Evolutionary conservation across 2,797 vertebrate species (phyloP), one percentile per base, ranked within the genome.

Genomic region (Rhyacichthys aspro): DNA sequence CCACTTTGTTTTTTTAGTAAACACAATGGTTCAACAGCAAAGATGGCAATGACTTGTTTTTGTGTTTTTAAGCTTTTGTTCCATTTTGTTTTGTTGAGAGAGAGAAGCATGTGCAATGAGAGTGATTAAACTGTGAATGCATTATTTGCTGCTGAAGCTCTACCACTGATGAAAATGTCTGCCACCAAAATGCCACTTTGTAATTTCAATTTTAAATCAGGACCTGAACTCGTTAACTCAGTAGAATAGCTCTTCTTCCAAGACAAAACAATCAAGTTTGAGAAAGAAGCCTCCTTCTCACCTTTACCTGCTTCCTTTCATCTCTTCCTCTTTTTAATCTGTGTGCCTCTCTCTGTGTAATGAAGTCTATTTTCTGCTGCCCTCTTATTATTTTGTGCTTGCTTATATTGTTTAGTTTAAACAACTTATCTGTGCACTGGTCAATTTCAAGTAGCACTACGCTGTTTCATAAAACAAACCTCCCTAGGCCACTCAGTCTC

Each of bases 191-290:
- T 15, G 43, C n/a, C 49, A 36, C 41, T 37, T 36, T 55, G 33
- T 34, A 46, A 46, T 70, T 74, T 67, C 28, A 66, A 61, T 56
- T 78, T 55, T 7, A 67, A 53, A 70, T 61, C 32, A 60, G 37
- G 39, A 62, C n/a, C 44, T 46, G 12, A 61, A 15, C 34, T 58
- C 49, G 39, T 54, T 69, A 46, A 19, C 9, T 11, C 14, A 2
- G 46, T 19, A 52, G 18, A 19, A 56, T 16, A 1, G 1, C 10
- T 34, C 8, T 7, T 44, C n/a, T 18, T 55, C 32, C 2, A 19
- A 23, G 17, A 43, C 43, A 41, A 69, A 71, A 61, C 54, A 65
- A 69, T 47, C 16, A 19, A 14, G 16, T 28, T 55, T 57, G 28
- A 61, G 11, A 53, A 54, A 9, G 16, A 59, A 62, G 60, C 14